Evolutionary conservation across 2,797 vertebrate species (phyloP).

Genomic region (Aldrovandia affinis): DNA sequence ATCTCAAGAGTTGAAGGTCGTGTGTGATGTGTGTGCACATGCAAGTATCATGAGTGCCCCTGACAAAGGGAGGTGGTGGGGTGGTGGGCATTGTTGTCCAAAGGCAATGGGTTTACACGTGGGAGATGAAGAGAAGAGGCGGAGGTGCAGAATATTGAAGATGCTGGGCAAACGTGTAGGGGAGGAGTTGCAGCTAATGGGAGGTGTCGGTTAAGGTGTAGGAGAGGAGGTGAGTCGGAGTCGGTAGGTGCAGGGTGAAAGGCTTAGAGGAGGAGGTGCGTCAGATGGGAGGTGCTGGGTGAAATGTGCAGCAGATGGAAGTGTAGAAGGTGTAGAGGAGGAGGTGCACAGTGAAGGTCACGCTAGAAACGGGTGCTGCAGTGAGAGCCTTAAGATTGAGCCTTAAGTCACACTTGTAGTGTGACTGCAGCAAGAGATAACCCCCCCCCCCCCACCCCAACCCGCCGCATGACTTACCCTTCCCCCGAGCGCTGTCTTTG

Average conservation of each 20-base stretch:
- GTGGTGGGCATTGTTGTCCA: neutral
- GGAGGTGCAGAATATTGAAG: neutral
- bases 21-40: neutral
- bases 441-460: neutral
- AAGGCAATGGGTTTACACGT: neutral
- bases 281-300: neutral
- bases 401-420: neutral
- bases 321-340: neutral
- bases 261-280: no score
- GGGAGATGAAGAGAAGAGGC: neutral
- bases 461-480: slow-evolving; percentile 65
- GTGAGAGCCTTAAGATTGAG: neutral
- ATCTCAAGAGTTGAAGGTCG: neutral
- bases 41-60: neutral
- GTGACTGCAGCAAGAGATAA: neutral
- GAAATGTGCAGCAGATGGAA: neutral
- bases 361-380: neutral
- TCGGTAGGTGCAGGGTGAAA: no score
- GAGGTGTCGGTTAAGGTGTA: neutral
- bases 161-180: neutral
- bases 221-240: neutral
- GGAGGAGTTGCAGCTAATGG: neutral
- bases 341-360: neutral
- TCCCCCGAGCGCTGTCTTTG: slow-evolving; percentile 69
- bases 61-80: neutral